phyloP scores from a whole-genome alignment of 2,797 vertebrate genomes.

The Poeciliopsis gracilis region DNA sequence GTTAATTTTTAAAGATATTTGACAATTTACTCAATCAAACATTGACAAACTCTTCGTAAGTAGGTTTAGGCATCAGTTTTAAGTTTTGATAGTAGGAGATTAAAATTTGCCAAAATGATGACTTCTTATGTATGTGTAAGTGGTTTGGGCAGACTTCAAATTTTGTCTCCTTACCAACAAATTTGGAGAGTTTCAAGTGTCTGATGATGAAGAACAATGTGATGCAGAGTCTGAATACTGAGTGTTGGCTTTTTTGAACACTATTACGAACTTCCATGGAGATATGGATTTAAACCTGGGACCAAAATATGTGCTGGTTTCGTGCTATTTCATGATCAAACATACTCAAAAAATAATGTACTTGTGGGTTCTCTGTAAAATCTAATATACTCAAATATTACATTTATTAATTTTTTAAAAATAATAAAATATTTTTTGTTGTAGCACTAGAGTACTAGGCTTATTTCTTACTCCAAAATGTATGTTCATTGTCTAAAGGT shows the following conservation, averaged over 20 bases:
- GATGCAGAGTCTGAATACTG: not conserved
- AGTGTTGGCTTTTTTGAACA: constrained; percentile 2
- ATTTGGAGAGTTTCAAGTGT: not conserved
- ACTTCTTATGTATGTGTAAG: no score
- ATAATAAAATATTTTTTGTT: not conserved
- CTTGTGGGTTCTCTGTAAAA: constrained; percentile 5
- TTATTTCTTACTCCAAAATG: constrained; percentile 31
- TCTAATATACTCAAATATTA: not conserved
- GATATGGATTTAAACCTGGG: not conserved
- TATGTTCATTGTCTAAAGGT: constrained; percentile 32
- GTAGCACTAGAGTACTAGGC: not conserved
- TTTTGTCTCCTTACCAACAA: not conserved
- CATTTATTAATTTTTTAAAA: not conserved
- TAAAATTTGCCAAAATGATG: not conserved
- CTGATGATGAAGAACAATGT: not conserved
- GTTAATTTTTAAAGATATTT: not conserved
- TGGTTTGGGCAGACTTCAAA: no score
- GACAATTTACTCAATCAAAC: not conserved
- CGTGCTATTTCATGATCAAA: not conserved
- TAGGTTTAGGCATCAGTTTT: not conserved
- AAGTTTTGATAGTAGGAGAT: not conserved
- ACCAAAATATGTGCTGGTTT: not conserved
- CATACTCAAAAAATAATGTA: not conserved
- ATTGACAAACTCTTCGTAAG: not conserved
- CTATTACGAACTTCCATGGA: not conserved